Evolutionary conservation across 2,113 vertebrate genomes (phyloP), one percentile per base, ranked within the genome.

Genomic region (Sylvia atricapilla): DNA sequence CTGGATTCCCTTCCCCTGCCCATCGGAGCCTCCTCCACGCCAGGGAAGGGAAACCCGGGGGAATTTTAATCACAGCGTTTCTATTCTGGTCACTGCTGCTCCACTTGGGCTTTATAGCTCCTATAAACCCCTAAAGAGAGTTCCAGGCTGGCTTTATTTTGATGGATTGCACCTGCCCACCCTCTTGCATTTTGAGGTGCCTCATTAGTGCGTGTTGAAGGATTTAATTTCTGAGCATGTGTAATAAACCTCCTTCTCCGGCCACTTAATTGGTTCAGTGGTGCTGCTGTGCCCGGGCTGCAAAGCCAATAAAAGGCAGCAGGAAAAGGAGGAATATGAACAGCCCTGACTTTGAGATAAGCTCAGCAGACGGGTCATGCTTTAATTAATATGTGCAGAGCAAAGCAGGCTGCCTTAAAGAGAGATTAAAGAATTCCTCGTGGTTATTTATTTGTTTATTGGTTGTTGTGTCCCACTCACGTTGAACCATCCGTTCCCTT

Each of bases 141-240:
- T 2, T 87, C 56, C 90, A 67, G n/a, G 31, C 60, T 55, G 84
- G 94, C 80, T 83, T 94, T 77, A 76, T 84, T 87, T 63, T 91
- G 96, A 96, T 95, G 93, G 95, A 96, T 96, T 60, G 96, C 90
- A 70, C 90, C 93, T 94, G 75, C 89, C 94, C 92, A 25, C 87
- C 90, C 73, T 67, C 91, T 46, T 83, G 97, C 87, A 95, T 96
- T 89, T 93, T 63, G 92, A 97, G 95, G 74, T 73, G 50, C 58
- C 92, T 96, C 87, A 84, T 97, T 95, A 91, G 17, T 7, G 62
- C 37, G 15, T 14, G 15, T 28, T 66, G 73, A 78, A 60, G 67
- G 85, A 78, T 92, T 96, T 93, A 77, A 81, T 90, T 95, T 90
- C 96, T 96, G 79, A 94, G 84, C 84, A 11, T 59, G 86, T 76